phyloP scores from a whole-genome alignment of 1,140 invertebrate genomes.

The Portunus trituberculatus region DNA sequence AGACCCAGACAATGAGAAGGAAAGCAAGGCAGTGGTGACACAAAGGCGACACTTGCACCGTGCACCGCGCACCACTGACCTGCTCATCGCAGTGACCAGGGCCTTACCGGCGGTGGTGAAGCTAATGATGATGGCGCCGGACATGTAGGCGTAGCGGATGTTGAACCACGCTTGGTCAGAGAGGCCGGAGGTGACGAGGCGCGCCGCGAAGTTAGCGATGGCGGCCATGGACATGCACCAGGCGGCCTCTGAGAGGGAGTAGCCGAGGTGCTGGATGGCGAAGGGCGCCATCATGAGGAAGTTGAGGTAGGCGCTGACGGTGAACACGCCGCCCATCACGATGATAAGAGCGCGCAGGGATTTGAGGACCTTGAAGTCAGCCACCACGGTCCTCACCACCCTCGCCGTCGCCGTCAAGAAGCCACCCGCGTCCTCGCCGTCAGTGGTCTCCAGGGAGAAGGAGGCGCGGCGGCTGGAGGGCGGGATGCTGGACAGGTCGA shows the following conservation, averaged over 20 bases:
- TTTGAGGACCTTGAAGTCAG: constrained; percentile 27
- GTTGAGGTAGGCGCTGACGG: constrained; percentile 50
- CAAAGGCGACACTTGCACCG: no score
- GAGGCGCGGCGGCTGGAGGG: background rate
- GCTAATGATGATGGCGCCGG: background rate
- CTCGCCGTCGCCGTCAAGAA: background rate
- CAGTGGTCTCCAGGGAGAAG: background rate
- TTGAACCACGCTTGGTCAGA: constrained; percentile 62
- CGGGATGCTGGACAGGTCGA: constrained; percentile 35
- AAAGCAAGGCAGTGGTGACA: no score
- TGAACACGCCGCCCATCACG: constrained; percentile 27
- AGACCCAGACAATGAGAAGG: no score
- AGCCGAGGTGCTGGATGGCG: constrained; percentile 15
- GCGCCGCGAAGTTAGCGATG: constrained; percentile 37
- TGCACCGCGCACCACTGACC: no score
- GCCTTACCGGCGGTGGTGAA: constrained; percentile 36
- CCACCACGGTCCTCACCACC: background rate
- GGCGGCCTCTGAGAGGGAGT: constrained; percentile 41
- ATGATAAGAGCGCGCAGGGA: constrained; percentile 57
- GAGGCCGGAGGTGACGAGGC: constrained; percentile 46
- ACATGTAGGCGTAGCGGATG: constrained; percentile 54
- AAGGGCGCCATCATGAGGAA: constrained; percentile 55
- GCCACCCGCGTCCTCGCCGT: no score
- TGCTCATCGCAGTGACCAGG: no score
- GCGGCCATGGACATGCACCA: constrained; percentile 55